Evolutionary conservation across 1,140 invertebrate genomes (phyloP).

Genomic region (Tetranychus cinnabarinus): DNA sequence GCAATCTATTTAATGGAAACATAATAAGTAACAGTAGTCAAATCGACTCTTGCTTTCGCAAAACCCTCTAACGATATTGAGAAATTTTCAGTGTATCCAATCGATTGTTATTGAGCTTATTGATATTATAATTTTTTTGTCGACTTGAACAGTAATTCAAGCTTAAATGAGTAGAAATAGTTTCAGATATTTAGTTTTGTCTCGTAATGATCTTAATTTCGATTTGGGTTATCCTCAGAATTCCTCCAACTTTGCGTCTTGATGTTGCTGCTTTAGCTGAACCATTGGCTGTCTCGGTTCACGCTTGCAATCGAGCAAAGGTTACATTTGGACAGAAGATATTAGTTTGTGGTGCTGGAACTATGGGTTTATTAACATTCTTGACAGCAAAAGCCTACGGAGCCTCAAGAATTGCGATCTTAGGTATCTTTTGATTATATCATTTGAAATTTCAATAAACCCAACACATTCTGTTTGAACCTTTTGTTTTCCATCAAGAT

Average conservation of each 20-base stretch:
- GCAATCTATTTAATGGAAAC: too few species aligned
- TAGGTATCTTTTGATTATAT: neutral
- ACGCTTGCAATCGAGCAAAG: slow-evolving; percentile 56
- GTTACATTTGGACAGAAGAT: slow-evolving; percentile 46
- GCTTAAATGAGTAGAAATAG: too few species aligned
- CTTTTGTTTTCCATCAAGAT: slow-evolving; percentile 7
- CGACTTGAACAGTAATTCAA: too few species aligned
- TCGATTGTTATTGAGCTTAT: too few species aligned
- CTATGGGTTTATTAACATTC: slow-evolving; percentile 54
- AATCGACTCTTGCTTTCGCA: too few species aligned
- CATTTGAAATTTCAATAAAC: slow-evolving; percentile 16
- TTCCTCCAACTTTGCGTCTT: slow-evolving; percentile 62
- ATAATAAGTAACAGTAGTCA: too few species aligned
- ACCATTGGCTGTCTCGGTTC: slow-evolving; percentile 72
- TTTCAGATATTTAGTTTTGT: too few species aligned
- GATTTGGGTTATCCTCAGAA: slow-evolving; percentile 2
- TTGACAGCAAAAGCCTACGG: neutral
- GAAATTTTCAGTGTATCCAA: too few species aligned
- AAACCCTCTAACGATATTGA: too few species aligned
- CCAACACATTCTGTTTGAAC: too few species aligned
- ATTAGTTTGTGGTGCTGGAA: slow-evolving; percentile 64
- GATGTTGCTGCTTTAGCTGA: slow-evolving; percentile 83
- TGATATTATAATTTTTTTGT: too few species aligned
- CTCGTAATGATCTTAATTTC: neutral
- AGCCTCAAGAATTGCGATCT: neutral